These are phyloP conservation scores for Lindbergichthys nudifrons DNA, from an alignment of 2,797 vertebrate species.

Conservation along the genomic window DNA sequence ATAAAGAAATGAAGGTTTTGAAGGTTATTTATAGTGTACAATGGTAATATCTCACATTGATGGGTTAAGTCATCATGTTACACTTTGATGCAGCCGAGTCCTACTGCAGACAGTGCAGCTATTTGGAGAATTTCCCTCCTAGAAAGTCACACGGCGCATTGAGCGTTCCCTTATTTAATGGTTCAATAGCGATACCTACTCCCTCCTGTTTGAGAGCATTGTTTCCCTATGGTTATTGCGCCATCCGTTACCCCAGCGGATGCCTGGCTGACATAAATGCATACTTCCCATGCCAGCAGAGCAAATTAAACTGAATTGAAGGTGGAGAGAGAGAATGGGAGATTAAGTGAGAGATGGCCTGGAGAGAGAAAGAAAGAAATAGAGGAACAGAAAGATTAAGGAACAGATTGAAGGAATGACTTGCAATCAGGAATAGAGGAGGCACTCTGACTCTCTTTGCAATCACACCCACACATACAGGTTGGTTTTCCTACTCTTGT, in stretches of 20 bases:
- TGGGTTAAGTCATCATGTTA: constrained; percentile 43
- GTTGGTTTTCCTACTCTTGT: constrained; percentile 14
- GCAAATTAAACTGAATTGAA: constrained; percentile 76
- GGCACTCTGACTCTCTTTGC: constrained; percentile 33
- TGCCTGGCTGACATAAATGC: constrained; percentile 74
- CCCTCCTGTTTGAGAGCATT: constrained; percentile 75
- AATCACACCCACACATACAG: constrained; percentile 20
- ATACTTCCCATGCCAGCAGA: constrained; percentile 71
- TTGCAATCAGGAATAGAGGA: constrained; percentile 54
- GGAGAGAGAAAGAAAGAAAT: constrained; percentile 19
- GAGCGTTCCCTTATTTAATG: constrained; percentile 77
- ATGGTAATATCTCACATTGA: constrained; percentile 36
- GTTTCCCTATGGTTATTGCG: constrained; percentile 78
- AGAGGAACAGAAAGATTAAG: constrained; percentile 35
- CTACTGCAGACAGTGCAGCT: constrained; percentile 31
- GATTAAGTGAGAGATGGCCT: constrained; percentile 64
- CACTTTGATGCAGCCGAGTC: constrained; percentile 35
- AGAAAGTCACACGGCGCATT: constrained; percentile 68
- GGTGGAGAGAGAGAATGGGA: constrained; percentile 55
- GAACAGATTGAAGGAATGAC: constrained; percentile 45
- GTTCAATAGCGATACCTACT: constrained; percentile 72
- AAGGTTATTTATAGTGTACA: not conserved
- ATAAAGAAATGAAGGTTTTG: not conserved
- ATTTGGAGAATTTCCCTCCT: constrained; percentile 52
- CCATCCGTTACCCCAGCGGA: constrained; percentile 74